These are phyloP conservation scores for Tupaia chinensis DNA, from an alignment of 2,113 vertebrate species.

Conservation along the genomic window DNA sequence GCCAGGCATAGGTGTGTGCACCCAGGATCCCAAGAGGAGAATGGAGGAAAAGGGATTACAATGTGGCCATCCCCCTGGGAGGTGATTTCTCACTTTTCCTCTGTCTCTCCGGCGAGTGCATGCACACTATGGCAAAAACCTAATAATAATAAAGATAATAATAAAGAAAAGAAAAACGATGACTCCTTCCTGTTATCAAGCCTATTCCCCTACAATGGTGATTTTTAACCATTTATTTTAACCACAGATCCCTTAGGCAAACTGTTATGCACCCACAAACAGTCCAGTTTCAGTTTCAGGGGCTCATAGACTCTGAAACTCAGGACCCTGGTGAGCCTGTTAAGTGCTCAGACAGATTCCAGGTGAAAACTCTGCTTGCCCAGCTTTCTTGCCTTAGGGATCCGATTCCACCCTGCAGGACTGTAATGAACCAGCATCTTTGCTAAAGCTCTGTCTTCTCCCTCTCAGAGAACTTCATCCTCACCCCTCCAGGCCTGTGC, in stretches of 20 bases:
- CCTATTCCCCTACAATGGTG: background rate
- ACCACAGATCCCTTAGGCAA: background rate
- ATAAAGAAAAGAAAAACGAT: background rate
- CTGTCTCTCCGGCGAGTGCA: too few species aligned
- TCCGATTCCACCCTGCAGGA: background rate
- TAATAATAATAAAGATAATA: too few species aligned
- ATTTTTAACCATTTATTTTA: slow-evolving; percentile 3
- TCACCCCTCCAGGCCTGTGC: background rate
- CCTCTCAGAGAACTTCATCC: background rate
- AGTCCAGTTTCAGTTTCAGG: slow-evolving; percentile 34
- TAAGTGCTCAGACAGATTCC: background rate
- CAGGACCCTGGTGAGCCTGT: background rate
- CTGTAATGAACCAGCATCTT: background rate
- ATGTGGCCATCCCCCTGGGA: too few species aligned
- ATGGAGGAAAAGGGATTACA: too few species aligned
- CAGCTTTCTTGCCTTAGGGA: background rate
- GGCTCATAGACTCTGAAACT: background rate
- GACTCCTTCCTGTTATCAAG: background rate
- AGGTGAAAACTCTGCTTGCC: background rate
- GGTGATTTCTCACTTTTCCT: too few species aligned
- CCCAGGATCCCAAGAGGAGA: too few species aligned
- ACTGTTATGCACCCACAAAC: background rate
- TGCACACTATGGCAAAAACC: too few species aligned
- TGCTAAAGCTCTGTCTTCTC: too few species aligned
- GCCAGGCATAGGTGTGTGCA: too few species aligned